These are phyloP conservation scores for Epinotia nisella DNA, from an alignment of 2,888 invertebrate genomes.

Conservation along the genomic window DNA sequence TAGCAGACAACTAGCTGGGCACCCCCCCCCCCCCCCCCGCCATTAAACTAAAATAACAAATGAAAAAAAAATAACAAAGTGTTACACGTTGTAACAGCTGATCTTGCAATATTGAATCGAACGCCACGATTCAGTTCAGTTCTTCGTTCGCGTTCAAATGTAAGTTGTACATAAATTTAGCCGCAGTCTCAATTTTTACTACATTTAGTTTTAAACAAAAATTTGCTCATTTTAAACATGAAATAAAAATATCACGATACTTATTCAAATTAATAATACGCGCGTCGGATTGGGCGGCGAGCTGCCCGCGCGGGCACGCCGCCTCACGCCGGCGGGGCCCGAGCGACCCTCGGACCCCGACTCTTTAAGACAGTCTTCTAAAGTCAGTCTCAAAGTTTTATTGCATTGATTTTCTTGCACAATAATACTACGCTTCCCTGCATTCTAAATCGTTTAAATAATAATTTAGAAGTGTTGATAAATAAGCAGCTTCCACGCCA, in stretches of 20 bases:
- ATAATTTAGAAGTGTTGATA: slow-evolving; percentile 60
- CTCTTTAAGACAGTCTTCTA: slow-evolving; percentile 83
- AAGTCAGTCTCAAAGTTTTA: slow-evolving; percentile 84
- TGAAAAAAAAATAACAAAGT: slow-evolving; percentile 33
- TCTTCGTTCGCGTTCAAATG: slow-evolving; percentile 38
- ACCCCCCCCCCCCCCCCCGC: too few relatives aligned
- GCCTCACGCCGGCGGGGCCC: slow-evolving; percentile 19
- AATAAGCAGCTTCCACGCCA: slow-evolving; percentile 55
- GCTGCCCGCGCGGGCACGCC: slow-evolving; percentile 44
- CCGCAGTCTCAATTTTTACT: slow-evolving; percentile 43
- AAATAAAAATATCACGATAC: slow-evolving; percentile 51
- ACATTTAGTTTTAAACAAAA: slow-evolving; percentile 38
- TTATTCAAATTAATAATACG: slow-evolving; percentile 52
- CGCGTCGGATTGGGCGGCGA: slow-evolving; percentile 53
- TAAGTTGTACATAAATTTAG: slow-evolving; percentile 37
- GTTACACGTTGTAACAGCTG: slow-evolving; percentile 35
- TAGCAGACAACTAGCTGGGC: slow-evolving; percentile 1
- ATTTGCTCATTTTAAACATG: slow-evolving; percentile 43
- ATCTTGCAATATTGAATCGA: slow-evolving; percentile 24
- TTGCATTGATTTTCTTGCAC: slow-evolving; percentile 80
- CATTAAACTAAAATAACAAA: slow-evolving; percentile 22
- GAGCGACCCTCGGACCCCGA: slow-evolving; percentile 6
- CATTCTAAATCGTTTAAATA: slow-evolving; percentile 60
- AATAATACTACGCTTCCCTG: slow-evolving; percentile 64
- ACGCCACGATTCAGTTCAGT: slow-evolving; percentile 42